Percentiles rank a stretch among this genome's conserved stretches.
Evolutionary conservation across 2,113 vertebrate species (phyloP).

Genomic region (Paraplagusia blochii): DNA sequence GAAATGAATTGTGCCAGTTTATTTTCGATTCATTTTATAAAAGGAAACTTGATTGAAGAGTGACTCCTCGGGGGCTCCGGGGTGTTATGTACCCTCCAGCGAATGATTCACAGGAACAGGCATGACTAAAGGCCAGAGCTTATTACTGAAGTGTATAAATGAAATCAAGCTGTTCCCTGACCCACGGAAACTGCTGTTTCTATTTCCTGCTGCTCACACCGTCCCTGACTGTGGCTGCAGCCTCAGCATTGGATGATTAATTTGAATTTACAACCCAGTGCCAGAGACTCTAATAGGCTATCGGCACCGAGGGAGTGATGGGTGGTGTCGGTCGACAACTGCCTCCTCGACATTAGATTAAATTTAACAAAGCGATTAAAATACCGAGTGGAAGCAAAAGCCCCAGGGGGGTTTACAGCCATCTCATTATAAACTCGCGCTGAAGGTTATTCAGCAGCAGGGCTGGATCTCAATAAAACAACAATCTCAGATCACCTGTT

Average conservation of each 20-base stretch:
- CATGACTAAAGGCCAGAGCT: slow-evolving; percentile 40
- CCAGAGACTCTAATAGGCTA: slow-evolving; percentile 25
- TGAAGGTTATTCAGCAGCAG: slow-evolving; percentile 19
- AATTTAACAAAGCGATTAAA: slow-evolving; percentile 36
- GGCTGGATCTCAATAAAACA: slow-evolving; percentile 6
- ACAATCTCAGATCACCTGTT: not conserved
- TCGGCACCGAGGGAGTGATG: slow-evolving; percentile 17
- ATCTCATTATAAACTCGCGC: not conserved
- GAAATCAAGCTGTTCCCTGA: slow-evolving; percentile 64
- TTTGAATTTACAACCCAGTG: slow-evolving; percentile 24
- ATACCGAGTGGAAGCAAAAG: slow-evolving; percentile 25
- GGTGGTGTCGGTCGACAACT: slow-evolving; percentile 23
- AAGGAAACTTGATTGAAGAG: slow-evolving; percentile 63
- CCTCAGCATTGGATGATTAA: slow-evolving; percentile 40
- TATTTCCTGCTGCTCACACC: slow-evolving; percentile 39
- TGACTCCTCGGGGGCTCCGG: slow-evolving; percentile 29
- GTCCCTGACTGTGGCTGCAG: slow-evolving; percentile 36
- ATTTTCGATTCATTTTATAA: slow-evolving; percentile 59
- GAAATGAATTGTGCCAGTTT: slow-evolving; percentile 57
- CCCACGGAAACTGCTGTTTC: slow-evolving; percentile 45
- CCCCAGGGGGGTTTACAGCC: slow-evolving; percentile 11
- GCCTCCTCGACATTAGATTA: slow-evolving; percentile 27
- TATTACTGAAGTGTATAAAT: slow-evolving; percentile 65
- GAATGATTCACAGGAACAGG: slow-evolving; percentile 39
- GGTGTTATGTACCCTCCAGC: slow-evolving; percentile 42